These are phyloP conservation scores for Erethizon dorsatum DNA, from an alignment of 2,797 vertebrate genomes.

Conservation along the genomic window DNA sequence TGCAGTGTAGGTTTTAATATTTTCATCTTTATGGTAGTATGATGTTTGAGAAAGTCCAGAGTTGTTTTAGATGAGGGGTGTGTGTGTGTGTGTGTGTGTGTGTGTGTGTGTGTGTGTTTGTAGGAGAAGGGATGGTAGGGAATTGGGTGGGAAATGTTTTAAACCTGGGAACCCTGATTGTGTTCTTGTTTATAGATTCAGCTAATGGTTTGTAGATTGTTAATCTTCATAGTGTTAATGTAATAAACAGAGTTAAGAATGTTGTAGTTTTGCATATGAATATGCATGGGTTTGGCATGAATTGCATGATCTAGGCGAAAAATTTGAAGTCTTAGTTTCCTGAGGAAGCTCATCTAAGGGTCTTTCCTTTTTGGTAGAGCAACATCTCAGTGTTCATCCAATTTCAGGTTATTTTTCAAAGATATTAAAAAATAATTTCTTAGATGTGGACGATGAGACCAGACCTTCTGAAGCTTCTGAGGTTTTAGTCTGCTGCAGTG, in stretches of 20 bases:
- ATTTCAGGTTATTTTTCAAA: conserved; percentile 51
- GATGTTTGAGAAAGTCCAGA: background rate
- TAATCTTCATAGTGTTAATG: background rate
- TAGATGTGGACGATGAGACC: background rate
- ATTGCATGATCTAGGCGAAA: background rate
- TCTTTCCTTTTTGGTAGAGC: background rate
- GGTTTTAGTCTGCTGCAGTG: background rate
- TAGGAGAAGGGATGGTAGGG: too few species aligned
- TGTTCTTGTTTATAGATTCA: background rate
- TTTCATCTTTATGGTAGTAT: background rate
- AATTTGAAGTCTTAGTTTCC: background rate
- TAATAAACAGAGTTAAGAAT: background rate
- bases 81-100: background rate
- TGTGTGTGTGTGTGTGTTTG: background rate
- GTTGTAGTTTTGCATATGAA: conserved; percentile 5
- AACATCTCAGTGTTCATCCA: background rate
- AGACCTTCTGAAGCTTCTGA: background rate
- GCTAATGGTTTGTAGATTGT: background rate
- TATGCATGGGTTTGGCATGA: background rate
- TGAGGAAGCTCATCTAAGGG: background rate
- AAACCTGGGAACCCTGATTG: background rate
- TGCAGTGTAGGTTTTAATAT: background rate
- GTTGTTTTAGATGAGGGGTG: background rate
- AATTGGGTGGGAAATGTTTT: background rate
- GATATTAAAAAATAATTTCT: conserved; percentile 26